A percentile compares a stretch with the other conserved stretches of the same genome.
Conservation (phyloP, 1,140 invertebrate genomes). For the Drosophila albomicans region DNA sequence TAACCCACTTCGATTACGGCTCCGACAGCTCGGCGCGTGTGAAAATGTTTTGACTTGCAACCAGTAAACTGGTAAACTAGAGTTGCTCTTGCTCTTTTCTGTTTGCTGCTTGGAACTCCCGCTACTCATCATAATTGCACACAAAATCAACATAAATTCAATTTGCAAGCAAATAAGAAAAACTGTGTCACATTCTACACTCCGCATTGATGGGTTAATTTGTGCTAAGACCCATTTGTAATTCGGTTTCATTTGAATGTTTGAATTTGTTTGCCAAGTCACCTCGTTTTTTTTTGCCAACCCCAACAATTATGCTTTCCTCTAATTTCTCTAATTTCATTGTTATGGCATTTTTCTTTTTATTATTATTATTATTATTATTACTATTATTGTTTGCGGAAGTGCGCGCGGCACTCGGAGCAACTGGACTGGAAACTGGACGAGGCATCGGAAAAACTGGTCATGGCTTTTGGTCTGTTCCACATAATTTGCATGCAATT, state of each 20-base stretch:
- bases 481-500: slow-evolving; percentile 83
- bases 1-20: slow-evolving; percentile 80
- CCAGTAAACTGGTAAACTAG: slow-evolving; percentile 4
- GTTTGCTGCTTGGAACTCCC: slow-evolving; percentile 25
- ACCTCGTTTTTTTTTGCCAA: slow-evolving; percentile 7
- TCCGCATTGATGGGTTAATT: slow-evolving; percentile 19
- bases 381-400: slow-evolving; percentile 52
- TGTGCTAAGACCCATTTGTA: slow-evolving; percentile 10
- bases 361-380: slow-evolving; percentile 11
- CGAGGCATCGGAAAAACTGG: slow-evolving; percentile 28
- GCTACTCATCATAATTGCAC: slow-evolving; percentile 52
- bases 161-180: slow-evolving; percentile 35
- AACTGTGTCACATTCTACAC: slow-evolving; percentile 37
- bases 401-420: slow-evolving; percentile 15
- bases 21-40: slow-evolving; percentile 61
- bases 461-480: slow-evolving; percentile 45
- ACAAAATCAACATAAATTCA: slow-evolving; percentile 76
- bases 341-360: slow-evolving; percentile 40
- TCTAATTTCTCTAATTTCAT: slow-evolving; percentile 29
- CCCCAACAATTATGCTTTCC: slow-evolving; percentile 14
- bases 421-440: slow-evolving; percentile 10
- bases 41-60: slow-evolving; percentile 58
- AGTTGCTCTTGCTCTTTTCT: slow-evolving; percentile 15
- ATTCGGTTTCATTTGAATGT: slow-evolving; percentile 5
- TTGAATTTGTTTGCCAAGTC: not conserved